phyloP scores from a whole-genome alignment of 2,888 invertebrate species.

The Pollenia angustigena region DNA sequence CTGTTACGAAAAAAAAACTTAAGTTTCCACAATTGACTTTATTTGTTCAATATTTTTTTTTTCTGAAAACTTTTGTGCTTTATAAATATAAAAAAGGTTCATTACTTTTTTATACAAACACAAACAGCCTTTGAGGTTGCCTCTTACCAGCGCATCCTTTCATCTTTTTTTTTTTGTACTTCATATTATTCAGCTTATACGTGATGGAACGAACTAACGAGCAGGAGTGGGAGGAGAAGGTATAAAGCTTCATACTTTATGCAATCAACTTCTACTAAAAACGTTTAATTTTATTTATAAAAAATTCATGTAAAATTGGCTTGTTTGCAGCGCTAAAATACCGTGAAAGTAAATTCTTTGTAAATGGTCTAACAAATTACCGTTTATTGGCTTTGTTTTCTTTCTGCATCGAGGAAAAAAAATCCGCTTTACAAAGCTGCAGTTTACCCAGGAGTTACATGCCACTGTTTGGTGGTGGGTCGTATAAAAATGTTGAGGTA shows the following conservation, averaged over 20 bases:
- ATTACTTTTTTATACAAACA: slow-evolving; percentile 41
- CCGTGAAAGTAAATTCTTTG: slow-evolving; percentile 58
- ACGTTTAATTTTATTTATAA: slow-evolving; percentile 71
- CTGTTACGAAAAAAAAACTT: slow-evolving; percentile 4
- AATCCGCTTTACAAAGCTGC: background rate
- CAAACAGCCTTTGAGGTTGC: slow-evolving; percentile 44
- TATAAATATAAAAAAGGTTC: slow-evolving; percentile 29
- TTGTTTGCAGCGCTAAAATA: slow-evolving; percentile 52
- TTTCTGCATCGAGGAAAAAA: slow-evolving; percentile 8
- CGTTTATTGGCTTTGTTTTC: slow-evolving; percentile 62
- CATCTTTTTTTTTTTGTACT: background rate
- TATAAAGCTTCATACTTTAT: slow-evolving; percentile 46
- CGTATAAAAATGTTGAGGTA: slow-evolving; percentile 2
- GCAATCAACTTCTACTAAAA: slow-evolving; percentile 50
- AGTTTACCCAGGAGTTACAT: slow-evolving; percentile 8
- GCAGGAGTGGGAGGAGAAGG: background rate
- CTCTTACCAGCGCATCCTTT: background rate
- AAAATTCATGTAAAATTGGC: slow-evolving; percentile 69
- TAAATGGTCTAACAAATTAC: slow-evolving; percentile 67
- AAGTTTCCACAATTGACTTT: slow-evolving; percentile 37
- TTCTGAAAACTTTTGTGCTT: background rate
- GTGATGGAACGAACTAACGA: background rate
- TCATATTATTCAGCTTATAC: background rate
- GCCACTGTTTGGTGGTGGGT: background rate
- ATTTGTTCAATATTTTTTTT: slow-evolving; percentile 2